A percentile compares a stretch with the other conserved stretches of the same genome.
phyloP scores from a whole-genome alignment of 2,113 vertebrate genomes.

The Vidua macroura region DNA sequence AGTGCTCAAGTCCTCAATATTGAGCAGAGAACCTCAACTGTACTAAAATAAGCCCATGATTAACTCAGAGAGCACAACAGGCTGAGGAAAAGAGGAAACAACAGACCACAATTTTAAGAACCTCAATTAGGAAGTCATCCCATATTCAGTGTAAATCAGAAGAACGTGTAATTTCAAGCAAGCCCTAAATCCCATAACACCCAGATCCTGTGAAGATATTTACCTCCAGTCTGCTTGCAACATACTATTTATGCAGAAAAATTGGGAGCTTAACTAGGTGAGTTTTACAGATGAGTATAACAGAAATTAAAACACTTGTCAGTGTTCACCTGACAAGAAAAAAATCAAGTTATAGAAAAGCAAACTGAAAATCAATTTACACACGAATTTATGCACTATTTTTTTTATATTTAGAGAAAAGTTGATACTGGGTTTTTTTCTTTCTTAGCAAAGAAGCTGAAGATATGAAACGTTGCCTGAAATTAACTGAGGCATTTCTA shows the following conservation, averaged over 20 bases:
- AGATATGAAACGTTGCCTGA: fast-evolving
- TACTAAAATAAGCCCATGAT: background rate
- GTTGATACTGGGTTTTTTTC: fast-evolving
- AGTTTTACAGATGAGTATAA: background rate
- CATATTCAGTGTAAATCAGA: background rate
- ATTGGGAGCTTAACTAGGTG: slow-evolving; percentile 8
- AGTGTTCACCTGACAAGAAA: background rate
- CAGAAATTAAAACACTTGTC: background rate
- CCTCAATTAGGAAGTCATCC: background rate
- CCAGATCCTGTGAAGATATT: background rate
- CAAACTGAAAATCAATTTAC: background rate
- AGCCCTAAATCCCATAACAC: background rate
- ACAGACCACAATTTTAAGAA: background rate
- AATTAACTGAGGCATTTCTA: background rate
- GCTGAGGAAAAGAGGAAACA: background rate
- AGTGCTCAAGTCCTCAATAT: background rate
- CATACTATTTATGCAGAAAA: background rate
- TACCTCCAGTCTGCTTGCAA: background rate
- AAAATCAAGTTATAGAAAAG: background rate
- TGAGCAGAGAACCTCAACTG: background rate
- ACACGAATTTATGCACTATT: background rate
- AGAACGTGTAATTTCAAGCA: background rate
- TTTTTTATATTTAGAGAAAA: background rate
- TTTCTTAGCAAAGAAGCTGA: background rate
- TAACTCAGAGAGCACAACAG: background rate